Percentiles rank a stretch among this genome's conserved stretches.
These are phyloP conservation scores for Calycopis cecrops DNA, from an alignment of 1,140 invertebrate genomes.

Conservation along the genomic window DNA sequence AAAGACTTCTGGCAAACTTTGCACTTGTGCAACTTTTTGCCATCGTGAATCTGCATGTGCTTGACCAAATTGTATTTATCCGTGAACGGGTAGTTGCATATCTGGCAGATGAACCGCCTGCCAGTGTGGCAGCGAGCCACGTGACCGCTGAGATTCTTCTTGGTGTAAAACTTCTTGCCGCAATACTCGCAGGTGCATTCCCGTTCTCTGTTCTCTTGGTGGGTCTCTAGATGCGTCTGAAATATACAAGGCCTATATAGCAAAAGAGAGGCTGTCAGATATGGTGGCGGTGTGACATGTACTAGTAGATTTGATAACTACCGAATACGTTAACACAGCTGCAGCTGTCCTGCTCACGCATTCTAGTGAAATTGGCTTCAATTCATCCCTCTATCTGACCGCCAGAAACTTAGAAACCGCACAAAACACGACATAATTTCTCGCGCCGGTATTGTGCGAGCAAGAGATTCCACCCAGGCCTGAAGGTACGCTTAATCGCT, in stretches of 20 bases:
- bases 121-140: constrained; percentile 48
- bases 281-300: background rate
- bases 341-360: too few relatives aligned
- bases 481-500: too few relatives aligned
- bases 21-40: constrained; percentile 77
- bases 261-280: background rate
- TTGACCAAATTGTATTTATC: constrained; percentile 77
- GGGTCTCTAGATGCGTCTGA: constrained; percentile 61
- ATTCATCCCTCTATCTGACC: too few relatives aligned
- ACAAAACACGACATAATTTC: too few relatives aligned
- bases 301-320: too few relatives aligned
- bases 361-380: too few relatives aligned
- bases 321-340: too few relatives aligned
- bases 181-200: constrained; percentile 59
- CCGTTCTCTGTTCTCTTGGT: constrained; percentile 55
- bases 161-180: constrained; percentile 65
- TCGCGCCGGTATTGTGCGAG: too few relatives aligned
- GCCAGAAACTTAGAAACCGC: too few relatives aligned
- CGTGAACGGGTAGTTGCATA: constrained; percentile 59
- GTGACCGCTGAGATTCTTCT: constrained; percentile 46
- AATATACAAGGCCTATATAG: constrained; percentile 22
- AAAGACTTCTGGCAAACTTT: constrained; percentile 77
- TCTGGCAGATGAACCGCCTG: constrained; percentile 53
- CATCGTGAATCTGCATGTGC: constrained; percentile 79
- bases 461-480: too few relatives aligned